Evolutionary conservation across 2,113 vertebrate species (phyloP).

Genomic region (Uria aalge): DNA sequence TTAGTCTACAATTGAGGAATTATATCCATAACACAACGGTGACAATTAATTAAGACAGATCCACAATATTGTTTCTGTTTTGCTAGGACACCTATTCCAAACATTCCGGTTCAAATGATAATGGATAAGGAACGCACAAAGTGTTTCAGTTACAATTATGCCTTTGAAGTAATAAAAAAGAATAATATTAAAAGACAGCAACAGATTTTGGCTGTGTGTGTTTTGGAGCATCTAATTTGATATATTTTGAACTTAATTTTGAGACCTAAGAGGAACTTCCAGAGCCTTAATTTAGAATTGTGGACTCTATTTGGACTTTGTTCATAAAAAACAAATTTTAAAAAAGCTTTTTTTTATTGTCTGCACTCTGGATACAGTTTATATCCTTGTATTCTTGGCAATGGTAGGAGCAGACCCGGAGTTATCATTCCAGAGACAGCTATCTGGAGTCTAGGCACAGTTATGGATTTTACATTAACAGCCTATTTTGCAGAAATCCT

Average conservation of each 20-base stretch:
- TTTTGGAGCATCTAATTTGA: neutral
- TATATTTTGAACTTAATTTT: neutral
- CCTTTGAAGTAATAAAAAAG: neutral
- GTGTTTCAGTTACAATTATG: neutral
- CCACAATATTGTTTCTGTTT: neutral
- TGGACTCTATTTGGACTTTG: neutral
- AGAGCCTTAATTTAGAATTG: neutral
- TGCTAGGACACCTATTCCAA: neutral
- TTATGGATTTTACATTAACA: conserved; percentile 65
- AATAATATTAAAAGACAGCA: neutral
- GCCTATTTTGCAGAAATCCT: conserved; percentile 40
- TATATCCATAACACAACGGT: neutral
- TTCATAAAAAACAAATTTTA: neutral
- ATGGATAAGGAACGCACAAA: neutral
- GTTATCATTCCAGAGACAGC: conserved; percentile 2
- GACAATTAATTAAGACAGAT: neutral
- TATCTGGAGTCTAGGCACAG: conserved; percentile 2
- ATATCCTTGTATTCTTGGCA: neutral
- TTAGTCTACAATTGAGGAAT: neutral
- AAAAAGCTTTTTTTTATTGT: neutral
- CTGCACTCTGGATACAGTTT: neutral
- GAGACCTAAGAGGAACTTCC: neutral
- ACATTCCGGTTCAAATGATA: neutral
- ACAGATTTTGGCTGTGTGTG: neutral
- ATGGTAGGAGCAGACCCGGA: neutral